A percentile compares a stretch with the other conserved stretches of the same genome.
Conservation (phyloP, 2,113 vertebrate genomes). For the Chaetorhynchus papuensis region DNA sequence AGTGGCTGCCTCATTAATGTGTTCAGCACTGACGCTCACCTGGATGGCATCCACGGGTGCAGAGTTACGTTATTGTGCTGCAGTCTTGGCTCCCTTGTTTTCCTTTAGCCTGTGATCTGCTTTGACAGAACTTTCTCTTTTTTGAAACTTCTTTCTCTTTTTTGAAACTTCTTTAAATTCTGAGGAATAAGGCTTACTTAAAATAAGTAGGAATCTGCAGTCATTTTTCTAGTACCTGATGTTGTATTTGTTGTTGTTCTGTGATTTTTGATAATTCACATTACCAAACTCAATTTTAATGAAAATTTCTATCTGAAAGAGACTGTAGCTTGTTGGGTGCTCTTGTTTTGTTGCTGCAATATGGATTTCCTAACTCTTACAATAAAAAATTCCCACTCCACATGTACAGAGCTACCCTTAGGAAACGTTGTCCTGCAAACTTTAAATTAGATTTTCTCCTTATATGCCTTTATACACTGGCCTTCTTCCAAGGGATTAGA, state of each 20-base stretch:
- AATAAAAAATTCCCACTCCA: neutral
- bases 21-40: neutral
- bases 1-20: neutral
- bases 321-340: neutral
- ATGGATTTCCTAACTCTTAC: neutral
- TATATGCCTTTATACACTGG: neutral
- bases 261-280: neutral
- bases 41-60: neutral
- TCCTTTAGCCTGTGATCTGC: neutral
- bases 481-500: neutral
- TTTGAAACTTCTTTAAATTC: neutral
- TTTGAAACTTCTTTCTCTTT: neutral
- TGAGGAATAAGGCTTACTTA: neutral
- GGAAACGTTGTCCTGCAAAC: neutral
- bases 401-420: rapidly evolving
- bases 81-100: neutral
- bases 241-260: neutral
- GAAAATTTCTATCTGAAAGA: neutral
- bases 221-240: neutral
- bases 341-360: neutral
- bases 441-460: neutral
- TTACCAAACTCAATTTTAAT: neutral
- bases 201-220: no score
- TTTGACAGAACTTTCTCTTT: neutral
- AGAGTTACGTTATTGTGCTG: rapidly evolving